Percentiles rank a stretch among this genome's conserved stretches.
These are phyloP conservation scores for Zonotrichia albicollis DNA, from an alignment of 2,797 vertebrate genomes.

Conservation along the genomic window DNA sequence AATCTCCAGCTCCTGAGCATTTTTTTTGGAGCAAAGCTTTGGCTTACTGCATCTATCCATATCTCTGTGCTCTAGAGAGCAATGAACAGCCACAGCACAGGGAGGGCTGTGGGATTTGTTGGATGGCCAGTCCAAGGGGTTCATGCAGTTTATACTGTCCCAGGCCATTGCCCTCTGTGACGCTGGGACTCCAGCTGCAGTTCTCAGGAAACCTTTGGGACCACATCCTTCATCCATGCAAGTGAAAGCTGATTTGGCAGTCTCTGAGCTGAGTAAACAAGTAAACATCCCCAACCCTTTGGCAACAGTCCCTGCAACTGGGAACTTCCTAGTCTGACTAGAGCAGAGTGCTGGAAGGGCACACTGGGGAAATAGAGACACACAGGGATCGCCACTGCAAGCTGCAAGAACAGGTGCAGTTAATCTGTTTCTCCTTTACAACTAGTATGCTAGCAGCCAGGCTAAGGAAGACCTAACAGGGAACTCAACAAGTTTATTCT, in stretches of 20 bases:
- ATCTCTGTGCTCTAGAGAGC: neutral
- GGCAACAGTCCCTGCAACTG: neutral
- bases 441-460: neutral
- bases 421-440: neutral
- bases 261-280: neutral
- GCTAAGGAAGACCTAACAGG: neutral
- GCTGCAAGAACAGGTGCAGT: neutral
- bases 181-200: neutral
- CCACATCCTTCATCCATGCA: neutral
- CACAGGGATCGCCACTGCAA: neutral
- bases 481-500: neutral
- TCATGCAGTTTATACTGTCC: neutral
- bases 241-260: neutral
- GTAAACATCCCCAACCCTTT: neutral
- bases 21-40: neutral
- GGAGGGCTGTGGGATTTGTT: neutral
- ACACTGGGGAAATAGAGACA: fast-evolving
- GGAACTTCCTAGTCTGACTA: neutral
- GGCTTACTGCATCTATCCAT: neutral
- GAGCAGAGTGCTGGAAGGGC: neutral
- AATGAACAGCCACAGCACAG: neutral
- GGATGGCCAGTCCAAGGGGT: neutral
- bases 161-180: neutral
- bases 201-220: neutral
- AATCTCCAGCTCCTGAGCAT: neutral